Base-by-base conservation (phyloP, 2,888 invertebrate species). In the Sinodicranocentrus sp. region DNA sequence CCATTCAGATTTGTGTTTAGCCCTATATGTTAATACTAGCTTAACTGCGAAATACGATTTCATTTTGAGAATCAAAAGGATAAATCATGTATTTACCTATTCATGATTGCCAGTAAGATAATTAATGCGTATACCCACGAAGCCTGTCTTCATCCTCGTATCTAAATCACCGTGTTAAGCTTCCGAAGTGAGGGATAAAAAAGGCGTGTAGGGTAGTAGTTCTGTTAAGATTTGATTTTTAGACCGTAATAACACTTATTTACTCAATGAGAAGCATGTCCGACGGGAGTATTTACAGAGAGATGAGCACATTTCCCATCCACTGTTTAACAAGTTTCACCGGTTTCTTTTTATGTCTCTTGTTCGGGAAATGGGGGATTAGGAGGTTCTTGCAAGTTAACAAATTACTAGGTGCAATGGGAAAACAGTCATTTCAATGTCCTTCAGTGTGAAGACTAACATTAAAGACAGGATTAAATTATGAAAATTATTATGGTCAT, bases 371-470 rank as follows among this genome's bases (percentile, higher is more conserved):
- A 71, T 68, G 67, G 25, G 77, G 57, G 57, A 57, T 68, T 65
- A 67, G 70, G 61, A 59, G 59, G 44, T 52, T 70, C 63, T 44
- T 63, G 43, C 17, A 70, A 23, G 28, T 57, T 26, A 43, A 65
- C 83, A 85, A 83, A 78, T 83, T 83, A 67, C 52, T 77, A 77
- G 82, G 52, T 70, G 57, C 63, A 43, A 23, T 43, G 80, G 54
- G 61, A 63, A 72, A 80, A 71, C 48, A 71, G 71, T 57, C 63
- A 65, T 75, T 77, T 80, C 48, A 44, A 28, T 77, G 82, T 70
- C 75, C 44, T 67, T 57, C 54, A 33, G 79, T 79, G 79, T 72
- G 79, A 79, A 79, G 17, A 44, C 48, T 26, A 44, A 65, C 67
- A 71, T 68, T 72, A 79, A 67, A 25, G 67, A 48, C 21, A 48